Evolutionary conservation across 2,888 invertebrate genomes (phyloP).

Genomic region (Amphipoea oculea): DNA sequence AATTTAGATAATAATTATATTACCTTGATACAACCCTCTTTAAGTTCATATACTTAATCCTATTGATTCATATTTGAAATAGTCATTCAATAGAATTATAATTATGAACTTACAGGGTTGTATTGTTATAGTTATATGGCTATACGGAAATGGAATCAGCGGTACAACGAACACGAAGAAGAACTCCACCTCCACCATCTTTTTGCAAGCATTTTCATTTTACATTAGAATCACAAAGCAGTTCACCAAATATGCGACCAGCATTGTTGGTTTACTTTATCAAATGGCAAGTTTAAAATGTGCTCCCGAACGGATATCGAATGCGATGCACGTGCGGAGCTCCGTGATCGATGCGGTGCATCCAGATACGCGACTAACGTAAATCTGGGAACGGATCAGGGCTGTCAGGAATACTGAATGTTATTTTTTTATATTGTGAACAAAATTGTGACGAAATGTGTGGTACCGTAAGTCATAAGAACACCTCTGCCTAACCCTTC

Average conservation of each 20-base stretch:
- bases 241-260: slow-evolving; percentile 24
- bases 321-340: slow-evolving; percentile 70
- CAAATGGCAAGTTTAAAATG: slow-evolving; percentile 58
- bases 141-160: not conserved
- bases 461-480: not conserved
- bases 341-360: slow-evolving; percentile 74
- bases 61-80: too few species aligned
- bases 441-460: not conserved
- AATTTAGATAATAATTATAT: too few species aligned
- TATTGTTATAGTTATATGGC: not conserved
- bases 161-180: not conserved
- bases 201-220: slow-evolving; percentile 16
- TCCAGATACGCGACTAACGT: slow-evolving; percentile 59
- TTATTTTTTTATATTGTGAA: not conserved
- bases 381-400: slow-evolving; percentile 53
- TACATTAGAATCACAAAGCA: slow-evolving; percentile 24
- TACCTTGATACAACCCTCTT: too few species aligned
- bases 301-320: slow-evolving; percentile 63
- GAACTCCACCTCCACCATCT: not conserved
- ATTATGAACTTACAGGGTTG: too few species aligned
- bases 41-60: too few species aligned
- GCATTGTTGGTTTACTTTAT: slow-evolving; percentile 45
- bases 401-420: slow-evolving; percentile 31
- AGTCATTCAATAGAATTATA: too few species aligned
- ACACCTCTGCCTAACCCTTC: not conserved